Conservation (phyloP, 2,888 invertebrate genomes). For the Coronaproctus castanopsis region DNA sequence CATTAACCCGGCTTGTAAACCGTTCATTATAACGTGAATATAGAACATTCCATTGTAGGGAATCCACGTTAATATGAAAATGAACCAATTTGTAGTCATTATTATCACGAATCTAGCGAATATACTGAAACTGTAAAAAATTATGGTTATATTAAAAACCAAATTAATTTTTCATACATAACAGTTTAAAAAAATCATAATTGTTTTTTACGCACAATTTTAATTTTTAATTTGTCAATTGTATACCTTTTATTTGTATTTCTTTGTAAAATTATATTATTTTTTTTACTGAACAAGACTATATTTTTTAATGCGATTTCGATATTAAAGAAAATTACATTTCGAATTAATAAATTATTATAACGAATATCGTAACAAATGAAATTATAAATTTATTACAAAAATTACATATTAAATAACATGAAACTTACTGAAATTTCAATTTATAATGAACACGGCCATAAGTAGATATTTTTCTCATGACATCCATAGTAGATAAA, state of each 20-base stretch:
- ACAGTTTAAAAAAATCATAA: background rate
- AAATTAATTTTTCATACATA: constrained; percentile 9
- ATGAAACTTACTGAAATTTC: constrained; percentile 50
- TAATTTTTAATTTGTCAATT: background rate
- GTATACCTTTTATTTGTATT: too few species aligned
- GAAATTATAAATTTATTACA: too few species aligned
- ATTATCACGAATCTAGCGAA: constrained; percentile 51
- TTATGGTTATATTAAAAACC: constrained; percentile 4
- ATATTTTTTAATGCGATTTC: too few species aligned
- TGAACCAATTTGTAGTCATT: constrained; percentile 57
- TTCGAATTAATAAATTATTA: too few species aligned
- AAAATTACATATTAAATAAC: too few species aligned
- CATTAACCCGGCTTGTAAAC: constrained; percentile 50
- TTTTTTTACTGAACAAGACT: too few species aligned
- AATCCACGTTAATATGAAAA: constrained; percentile 52
- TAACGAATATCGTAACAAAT: too few species aligned
- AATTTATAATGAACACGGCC: constrained; percentile 71
- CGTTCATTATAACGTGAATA: constrained; percentile 51
- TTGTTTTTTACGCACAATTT: background rate
- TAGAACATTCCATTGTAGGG: constrained; percentile 51
- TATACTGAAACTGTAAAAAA: constrained; percentile 47
- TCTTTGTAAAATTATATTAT: too few species aligned
- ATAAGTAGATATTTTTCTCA: constrained; percentile 60
- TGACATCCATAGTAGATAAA: constrained; percentile 53
- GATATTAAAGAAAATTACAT: too few species aligned